These are phyloP conservation scores for Acropora tenuis DNA, from an alignment of 64 coral and sea anemone genomes.

Conservation along the genomic window DNA sequence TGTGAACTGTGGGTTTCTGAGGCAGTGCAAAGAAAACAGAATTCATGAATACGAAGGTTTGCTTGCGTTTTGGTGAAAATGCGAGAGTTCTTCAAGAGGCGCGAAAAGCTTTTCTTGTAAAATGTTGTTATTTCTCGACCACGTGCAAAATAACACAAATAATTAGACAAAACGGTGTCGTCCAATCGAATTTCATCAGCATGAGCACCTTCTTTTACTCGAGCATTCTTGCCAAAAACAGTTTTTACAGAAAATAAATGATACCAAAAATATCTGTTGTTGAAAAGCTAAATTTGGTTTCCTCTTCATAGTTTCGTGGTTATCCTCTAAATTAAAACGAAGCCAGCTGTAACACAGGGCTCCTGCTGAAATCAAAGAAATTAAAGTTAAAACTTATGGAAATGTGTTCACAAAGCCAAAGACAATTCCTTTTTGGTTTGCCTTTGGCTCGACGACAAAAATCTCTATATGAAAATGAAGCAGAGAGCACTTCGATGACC, in stretches of 20 bases:
- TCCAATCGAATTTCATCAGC: not conserved
- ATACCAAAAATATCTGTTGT: not conserved
- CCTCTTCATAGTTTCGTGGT: not conserved
- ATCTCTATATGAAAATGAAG: not conserved
- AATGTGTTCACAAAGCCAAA: too few relatives aligned
- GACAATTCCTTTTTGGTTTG: too few relatives aligned
- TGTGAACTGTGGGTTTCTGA: not conserved
- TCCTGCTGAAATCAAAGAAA: too few relatives aligned
- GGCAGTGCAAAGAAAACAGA: not conserved
- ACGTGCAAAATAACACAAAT: slow-evolving; percentile 17
- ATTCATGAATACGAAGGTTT: slow-evolving; percentile 15
- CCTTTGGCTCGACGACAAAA: not conserved
- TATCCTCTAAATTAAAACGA: not conserved
- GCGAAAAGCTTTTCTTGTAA: not conserved
- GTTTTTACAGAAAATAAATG: not conserved
- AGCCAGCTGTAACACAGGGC: not conserved
- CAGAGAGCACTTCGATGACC: not conserved
- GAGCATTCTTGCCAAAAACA: not conserved
- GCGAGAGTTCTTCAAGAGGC: not conserved
- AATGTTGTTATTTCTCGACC: slow-evolving; percentile 24
- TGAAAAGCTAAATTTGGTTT: slow-evolving; percentile 2
- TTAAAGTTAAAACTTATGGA: too few relatives aligned
- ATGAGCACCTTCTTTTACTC: not conserved
- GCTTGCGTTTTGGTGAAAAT: slow-evolving; percentile 1
- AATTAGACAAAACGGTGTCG: not conserved